Evolutionary conservation across 92 coral and sea anemone species (phyloP), one percentile per base, ranked within the genome.

Genomic region (Diadumene lineata): DNA sequence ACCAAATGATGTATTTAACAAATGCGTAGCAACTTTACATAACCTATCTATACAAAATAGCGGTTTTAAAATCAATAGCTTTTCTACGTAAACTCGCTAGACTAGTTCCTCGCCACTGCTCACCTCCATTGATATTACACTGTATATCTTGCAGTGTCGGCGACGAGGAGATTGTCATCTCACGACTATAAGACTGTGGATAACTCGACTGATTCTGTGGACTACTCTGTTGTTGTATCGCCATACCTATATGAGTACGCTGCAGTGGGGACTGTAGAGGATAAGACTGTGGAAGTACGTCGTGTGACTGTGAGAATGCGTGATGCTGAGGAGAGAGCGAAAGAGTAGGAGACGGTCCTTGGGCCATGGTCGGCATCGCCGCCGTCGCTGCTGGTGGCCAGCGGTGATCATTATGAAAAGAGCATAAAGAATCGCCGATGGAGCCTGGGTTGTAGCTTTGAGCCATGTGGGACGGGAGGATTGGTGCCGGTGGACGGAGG

Each of bases 51-150:
- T 86, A 92, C 10, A 89, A 78, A 78, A 92, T 82, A 17, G 90
- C 89, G 1, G 99, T 88, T 65, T 85, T 78, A 31, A 92, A 97
- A 81, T 96, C 99, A 1, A 96, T 74, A 19, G 99, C 99, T 87
- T 96, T 96, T 66, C 99, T 80, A 21, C 99, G 88, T 74, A 96
- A 68, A 22, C 92, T 89, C 30, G 97, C 97, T 62, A 96, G 92
- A 64, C 99, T 96, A 0, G 97, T 83, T n/a, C 99, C 99, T n/a
- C 97, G 89, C 99, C 99, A 96, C 68, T 88, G 83, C 87, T 96
- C 99, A 18, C 99, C 99, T 9, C 99, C 99, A 70, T 92, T 96
- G 74, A 96, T 81, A 70, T 81, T 92, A 64, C 99, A 96, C 81
- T 96, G 99, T 29, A 96, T 90, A 56, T 96, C 99, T 80, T 96